Evolutionary conservation across 2,888 invertebrate genomes (phyloP).

Genomic region (Drosophila nr. perissopoda): DNA sequence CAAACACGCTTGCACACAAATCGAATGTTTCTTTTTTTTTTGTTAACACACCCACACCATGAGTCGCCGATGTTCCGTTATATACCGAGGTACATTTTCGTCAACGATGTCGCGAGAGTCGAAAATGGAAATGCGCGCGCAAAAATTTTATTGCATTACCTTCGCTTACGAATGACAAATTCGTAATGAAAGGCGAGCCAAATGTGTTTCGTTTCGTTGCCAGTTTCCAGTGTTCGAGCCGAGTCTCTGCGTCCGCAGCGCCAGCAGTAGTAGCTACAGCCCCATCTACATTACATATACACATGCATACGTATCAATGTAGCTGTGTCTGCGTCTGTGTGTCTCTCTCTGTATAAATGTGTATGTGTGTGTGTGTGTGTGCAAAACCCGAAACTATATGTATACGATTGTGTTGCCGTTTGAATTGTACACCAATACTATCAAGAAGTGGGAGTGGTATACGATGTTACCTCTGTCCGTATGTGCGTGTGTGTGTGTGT

Average conservation of each 20-base stretch:
- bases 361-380: slow-evolving; percentile 76
- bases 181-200: slow-evolving; percentile 83
- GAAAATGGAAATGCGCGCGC: slow-evolving; percentile 76
- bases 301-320: slow-evolving; percentile 53
- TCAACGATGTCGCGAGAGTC: slow-evolving; percentile 54
- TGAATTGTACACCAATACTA: slow-evolving; percentile 70
- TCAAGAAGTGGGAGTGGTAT: slow-evolving; percentile 77
- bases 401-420: slow-evolving; percentile 69
- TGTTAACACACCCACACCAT: slow-evolving; percentile 70
- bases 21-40: slow-evolving; percentile 54
- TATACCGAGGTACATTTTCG: slow-evolving; percentile 59
- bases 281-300: slow-evolving; percentile 49
- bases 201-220: slow-evolving; percentile 77
- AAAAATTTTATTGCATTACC: slow-evolving; percentile 83
- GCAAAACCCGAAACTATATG: slow-evolving; percentile 77
- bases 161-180: slow-evolving; percentile 84
- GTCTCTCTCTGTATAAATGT: slow-evolving; percentile 26
- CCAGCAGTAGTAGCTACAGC: slow-evolving; percentile 44
- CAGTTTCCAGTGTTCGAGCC: slow-evolving; percentile 61
- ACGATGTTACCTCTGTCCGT: slow-evolving; percentile 57
- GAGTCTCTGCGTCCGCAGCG: slow-evolving; percentile 51
- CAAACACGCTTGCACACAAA: slow-evolving; percentile 32
- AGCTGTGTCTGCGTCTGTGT: slow-evolving; percentile 21
- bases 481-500: slow-evolving; percentile 23
- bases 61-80: slow-evolving; percentile 54